A percentile compares a stretch with the other conserved stretches of the same genome.
phyloP scores from a whole-genome alignment of 2,797 vertebrate genomes.

The Sitta carolinensis region DNA sequence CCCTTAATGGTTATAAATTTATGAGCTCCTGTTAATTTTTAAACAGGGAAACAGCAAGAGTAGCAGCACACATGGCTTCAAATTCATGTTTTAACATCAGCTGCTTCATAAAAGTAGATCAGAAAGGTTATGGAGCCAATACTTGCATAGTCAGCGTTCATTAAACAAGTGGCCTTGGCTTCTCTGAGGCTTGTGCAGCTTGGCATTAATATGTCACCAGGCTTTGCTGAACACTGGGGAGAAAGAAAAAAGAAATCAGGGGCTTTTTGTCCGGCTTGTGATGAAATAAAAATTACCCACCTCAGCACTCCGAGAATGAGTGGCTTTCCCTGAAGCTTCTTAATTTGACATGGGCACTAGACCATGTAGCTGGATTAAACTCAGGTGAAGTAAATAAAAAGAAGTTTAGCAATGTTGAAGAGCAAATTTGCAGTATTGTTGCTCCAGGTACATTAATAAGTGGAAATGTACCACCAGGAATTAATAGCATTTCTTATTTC shows the following conservation, averaged over 20 bases:
- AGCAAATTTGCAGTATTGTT: neutral
- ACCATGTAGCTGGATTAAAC: neutral
- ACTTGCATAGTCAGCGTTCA: neutral
- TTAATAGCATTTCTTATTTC: neutral
- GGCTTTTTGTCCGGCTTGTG: neutral
- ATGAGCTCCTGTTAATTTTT: conserved; percentile 57
- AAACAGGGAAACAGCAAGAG: conserved; percentile 45
- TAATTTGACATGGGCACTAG: neutral
- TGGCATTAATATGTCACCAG: neutral
- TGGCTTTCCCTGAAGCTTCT: neutral
- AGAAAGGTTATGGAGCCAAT: conserved; percentile 28
- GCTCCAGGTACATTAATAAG: neutral
- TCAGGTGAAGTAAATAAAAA: neutral
- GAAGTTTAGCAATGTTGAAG: neutral
- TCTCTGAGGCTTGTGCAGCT: neutral
- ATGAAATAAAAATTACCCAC: neutral
- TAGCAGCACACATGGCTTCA: conserved; percentile 4
- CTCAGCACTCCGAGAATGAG: neutral
- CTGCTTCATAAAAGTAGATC: conserved; percentile 31
- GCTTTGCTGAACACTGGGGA: neutral
- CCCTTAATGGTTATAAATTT: conserved; percentile 49
- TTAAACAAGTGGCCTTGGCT: conserved; percentile 5
- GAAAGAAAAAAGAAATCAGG: neutral
- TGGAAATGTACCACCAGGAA: neutral
- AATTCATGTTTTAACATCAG: conserved; percentile 21